Conservation (phyloP, 2,113 vertebrate genomes). For the Mastomys coucha region DNA sequence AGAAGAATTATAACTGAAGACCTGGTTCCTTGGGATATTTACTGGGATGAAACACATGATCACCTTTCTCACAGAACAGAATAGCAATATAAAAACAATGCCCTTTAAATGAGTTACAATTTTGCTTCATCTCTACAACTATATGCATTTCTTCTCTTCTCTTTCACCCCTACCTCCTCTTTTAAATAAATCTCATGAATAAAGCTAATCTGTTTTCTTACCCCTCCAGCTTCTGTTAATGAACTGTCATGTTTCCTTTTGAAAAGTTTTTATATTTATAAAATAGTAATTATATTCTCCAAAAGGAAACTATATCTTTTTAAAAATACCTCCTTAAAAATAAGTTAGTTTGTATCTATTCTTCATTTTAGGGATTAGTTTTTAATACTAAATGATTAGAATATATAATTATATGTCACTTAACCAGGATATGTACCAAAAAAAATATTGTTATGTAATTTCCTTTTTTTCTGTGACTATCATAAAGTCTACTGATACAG, state of each 20-base stretch:
- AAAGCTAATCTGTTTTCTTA: conserved; percentile 28
- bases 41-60: conserved; percentile 1
- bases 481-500: neutral
- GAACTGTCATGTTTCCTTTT: conserved; percentile 1
- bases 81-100: neutral
- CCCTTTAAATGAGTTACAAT: conserved; percentile 30
- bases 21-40: conserved; percentile 46
- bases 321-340: neutral
- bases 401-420: neutral
- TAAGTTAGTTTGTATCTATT: conserved; percentile 24
- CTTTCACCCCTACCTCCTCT: neutral
- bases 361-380: conserved; percentile 26
- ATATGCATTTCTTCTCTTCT: neutral
- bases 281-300: neutral
- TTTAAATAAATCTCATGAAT: conserved; percentile 39
- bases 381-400: conserved; percentile 6
- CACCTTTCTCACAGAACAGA: conserved; percentile 5
- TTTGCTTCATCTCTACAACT: neutral
- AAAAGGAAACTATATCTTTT: conserved; percentile 5
- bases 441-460: neutral
- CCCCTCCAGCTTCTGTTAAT: conserved; percentile 7
- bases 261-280: conserved; percentile 38
- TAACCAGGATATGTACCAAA: neutral
- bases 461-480: neutral
- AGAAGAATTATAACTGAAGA: conserved; percentile 53